These are phyloP conservation scores for Remorina albescens DNA, from an alignment of 2,797 vertebrate species.

Conservation along the genomic window DNA sequence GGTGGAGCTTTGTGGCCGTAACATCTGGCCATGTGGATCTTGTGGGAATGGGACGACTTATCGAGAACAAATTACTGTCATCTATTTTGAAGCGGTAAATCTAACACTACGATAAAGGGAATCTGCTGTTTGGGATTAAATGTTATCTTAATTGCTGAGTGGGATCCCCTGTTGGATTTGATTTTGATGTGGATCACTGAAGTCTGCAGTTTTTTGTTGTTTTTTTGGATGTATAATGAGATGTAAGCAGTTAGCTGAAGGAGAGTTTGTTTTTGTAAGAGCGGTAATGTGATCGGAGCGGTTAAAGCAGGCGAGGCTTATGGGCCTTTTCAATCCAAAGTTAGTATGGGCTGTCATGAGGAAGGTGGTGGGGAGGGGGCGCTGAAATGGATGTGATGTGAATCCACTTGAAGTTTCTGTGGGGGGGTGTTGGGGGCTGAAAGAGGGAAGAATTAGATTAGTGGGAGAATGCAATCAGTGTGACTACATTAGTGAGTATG, in stretches of 20 bases:
- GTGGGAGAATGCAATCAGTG: constrained; percentile 77
- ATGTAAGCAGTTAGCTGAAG: constrained; percentile 58
- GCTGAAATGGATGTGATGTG: constrained; percentile 71
- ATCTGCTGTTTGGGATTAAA: constrained; percentile 59
- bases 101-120: constrained; percentile 57
- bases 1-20: constrained; percentile 6
- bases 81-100: constrained; percentile 55
- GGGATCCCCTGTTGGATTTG: constrained; percentile 49
- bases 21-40: constrained; percentile 42
- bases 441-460: constrained; percentile 80
- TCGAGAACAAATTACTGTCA: constrained; percentile 54
- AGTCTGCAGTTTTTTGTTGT: constrained; percentile 48
- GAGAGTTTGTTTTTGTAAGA: constrained; percentile 60
- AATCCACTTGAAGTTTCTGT: constrained; percentile 68
- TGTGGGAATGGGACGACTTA: constrained; percentile 34
- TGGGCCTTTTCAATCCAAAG: constrained; percentile 68
- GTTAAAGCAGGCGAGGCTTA: constrained; percentile 65
- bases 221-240: constrained; percentile 55
- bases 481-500: constrained; percentile 75
- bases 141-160: constrained; percentile 67
- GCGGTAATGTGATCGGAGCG: constrained; percentile 71
- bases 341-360: constrained; percentile 71
- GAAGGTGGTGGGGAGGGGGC: constrained; percentile 7
- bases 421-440: too few relatives aligned
- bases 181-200: constrained; percentile 63